These are phyloP conservation scores for Coendou prehensilis DNA, from an alignment of 2,797 vertebrate species.

Conservation along the genomic window DNA sequence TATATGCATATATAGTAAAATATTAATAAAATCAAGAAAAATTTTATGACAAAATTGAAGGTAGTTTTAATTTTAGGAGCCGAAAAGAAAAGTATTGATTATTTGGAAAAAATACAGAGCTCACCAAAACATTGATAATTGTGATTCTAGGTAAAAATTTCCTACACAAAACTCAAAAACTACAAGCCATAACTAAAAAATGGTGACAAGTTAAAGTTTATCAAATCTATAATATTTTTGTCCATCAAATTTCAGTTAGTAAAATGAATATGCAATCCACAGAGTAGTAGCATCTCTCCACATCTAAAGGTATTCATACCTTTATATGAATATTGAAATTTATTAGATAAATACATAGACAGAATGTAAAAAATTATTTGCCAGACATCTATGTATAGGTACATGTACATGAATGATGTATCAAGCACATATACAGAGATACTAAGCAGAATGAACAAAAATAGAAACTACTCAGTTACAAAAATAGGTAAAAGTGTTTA, in stretches of 20 bases:
- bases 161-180: not conserved
- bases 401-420: not conserved
- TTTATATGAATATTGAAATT: not conserved
- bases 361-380: not conserved
- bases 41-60: not conserved
- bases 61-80: not conserved
- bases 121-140: not conserved
- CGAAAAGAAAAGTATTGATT: not conserved
- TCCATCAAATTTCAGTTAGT: not conserved
- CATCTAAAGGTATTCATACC: not conserved
- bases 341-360: not conserved
- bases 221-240: not conserved
- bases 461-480: not conserved
- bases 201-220: not conserved
- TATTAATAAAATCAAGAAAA: not conserved
- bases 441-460: not conserved
- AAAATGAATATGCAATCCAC: not conserved
- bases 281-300: not conserved
- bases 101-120: not conserved
- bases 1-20: not conserved
- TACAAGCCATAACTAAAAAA: not conserved
- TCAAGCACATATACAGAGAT: not conserved
- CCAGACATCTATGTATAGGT: not conserved
- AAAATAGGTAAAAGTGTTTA: not conserved
- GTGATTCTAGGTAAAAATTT: not conserved